A percentile compares a stretch with the other conserved stretches of the same genome.
Conservation (phyloP, 2,797 vertebrate genomes). For the Halcyon smyrnensis region DNA sequence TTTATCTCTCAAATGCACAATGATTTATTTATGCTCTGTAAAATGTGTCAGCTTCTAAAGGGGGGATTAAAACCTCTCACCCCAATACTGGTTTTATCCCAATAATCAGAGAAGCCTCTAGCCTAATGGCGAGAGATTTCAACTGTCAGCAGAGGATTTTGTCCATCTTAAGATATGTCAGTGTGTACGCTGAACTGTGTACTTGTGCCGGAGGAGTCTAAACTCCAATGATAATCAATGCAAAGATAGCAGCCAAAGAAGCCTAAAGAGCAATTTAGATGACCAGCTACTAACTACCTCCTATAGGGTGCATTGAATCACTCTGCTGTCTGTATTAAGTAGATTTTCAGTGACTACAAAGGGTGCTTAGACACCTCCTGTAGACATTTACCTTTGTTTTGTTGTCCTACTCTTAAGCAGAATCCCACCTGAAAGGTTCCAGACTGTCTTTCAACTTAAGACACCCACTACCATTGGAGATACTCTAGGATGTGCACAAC, state of each 20-base stretch:
- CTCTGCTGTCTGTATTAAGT: not conserved
- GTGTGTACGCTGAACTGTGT: not conserved
- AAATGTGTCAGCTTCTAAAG: not conserved
- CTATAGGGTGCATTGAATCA: not conserved
- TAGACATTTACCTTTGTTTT: not conserved
- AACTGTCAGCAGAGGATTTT: not conserved
- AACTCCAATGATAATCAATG: not conserved
- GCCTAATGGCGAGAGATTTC: not conserved
- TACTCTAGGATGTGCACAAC: not conserved
- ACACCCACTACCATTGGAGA: not conserved
- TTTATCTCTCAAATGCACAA: not conserved
- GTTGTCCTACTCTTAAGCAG: not conserved
- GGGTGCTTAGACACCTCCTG: not conserved
- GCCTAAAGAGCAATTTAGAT: not conserved
- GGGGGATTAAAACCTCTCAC: not conserved
- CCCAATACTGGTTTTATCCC: not conserved
- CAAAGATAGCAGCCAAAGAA: not conserved
- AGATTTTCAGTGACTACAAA: not conserved
- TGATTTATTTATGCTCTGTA: not conserved
- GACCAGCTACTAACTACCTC: not conserved
- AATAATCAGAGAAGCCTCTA: not conserved
- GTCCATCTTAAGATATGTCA: not conserved
- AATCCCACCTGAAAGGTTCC: not conserved
- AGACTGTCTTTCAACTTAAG: not conserved
- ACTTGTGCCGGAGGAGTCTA: not conserved